Evolutionary conservation across 2,888 invertebrate genomes (phyloP), one percentile per base, ranked within the genome.

Genomic region (Pardosa pseudoannulata): DNA sequence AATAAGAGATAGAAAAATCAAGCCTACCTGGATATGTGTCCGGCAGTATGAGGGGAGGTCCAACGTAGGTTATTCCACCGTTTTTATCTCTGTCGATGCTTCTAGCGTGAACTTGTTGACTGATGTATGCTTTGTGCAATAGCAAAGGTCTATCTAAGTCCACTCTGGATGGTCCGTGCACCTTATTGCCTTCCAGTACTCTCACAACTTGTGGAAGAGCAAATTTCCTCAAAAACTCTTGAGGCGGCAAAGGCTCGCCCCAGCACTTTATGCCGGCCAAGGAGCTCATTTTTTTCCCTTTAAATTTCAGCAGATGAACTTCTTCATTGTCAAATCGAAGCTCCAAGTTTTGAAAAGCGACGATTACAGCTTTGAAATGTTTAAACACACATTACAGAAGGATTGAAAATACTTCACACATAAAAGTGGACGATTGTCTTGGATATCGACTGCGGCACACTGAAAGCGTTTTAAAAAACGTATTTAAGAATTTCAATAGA

Each of bases 21-120:
- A 32, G 88, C 90, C 89, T 73, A 94, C 94, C 94, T 91, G 94
- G 93, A 91, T 94, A 94, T 89, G 94, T 94, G 91, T 94, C 94
- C 88, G 94, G 94, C 90, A 94, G 94, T 90, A 93, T 94, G 88
- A 94, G 91, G 79, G 94, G 92, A 89, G 93, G 93, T 23, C 93
- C 93, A 19, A 81, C 78, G 29, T 50, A 62, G 1, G 74, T 81
- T 50, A 88, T 85, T 19, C 80, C 86, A 29, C 81, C 88, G 19
- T 76, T 81, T 46, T 74, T 83, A 36, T 86, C 88, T 28, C 88
- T 79, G 46, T 90, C 90, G 31, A 90, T 89, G 74, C 94, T 93
- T 76, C 93, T 93, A 11, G 94, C 94, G 91, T 94, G 93, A 88
- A 94, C 94, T 89, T 94, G 93, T 90, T 94, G 92, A 90, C 94